Conservation (phyloP, 2,797 vertebrate genomes). For the Tadarida brasiliensis region DNA sequence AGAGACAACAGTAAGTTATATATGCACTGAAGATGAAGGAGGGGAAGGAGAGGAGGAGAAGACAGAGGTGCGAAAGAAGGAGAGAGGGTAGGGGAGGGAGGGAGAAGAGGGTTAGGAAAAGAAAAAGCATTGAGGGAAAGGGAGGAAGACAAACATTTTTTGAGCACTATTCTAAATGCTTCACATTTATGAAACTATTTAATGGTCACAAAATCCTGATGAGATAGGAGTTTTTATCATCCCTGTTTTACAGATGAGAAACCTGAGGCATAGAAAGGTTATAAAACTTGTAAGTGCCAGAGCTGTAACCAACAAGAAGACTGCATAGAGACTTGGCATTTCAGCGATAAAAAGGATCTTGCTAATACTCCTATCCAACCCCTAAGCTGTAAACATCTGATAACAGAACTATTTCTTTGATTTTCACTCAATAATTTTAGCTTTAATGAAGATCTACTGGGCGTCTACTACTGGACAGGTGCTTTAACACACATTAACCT, state of each 20-base stretch:
- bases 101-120: neutral
- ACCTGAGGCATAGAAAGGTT: neutral
- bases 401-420: neutral
- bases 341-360: neutral
- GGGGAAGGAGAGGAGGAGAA: neutral
- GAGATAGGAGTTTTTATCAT: neutral
- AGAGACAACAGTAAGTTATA: neutral
- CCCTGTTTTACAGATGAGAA: slow-evolving; percentile 4
- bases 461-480: neutral
- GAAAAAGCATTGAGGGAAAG: neutral
- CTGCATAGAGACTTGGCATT: neutral
- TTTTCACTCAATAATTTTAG: slow-evolving; percentile 26
- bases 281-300: neutral
- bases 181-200: neutral
- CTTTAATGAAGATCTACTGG: neutral
- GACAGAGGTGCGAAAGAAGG: neutral
- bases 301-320: neutral
- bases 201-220: neutral
- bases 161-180: neutral
- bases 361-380: neutral
- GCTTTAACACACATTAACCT: neutral
- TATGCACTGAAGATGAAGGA: neutral
- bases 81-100: neutral
- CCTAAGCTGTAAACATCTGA: neutral
- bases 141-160: neutral